Conservation (phyloP, 2,797 vertebrate species). For the Pampus argenteus region DNA sequence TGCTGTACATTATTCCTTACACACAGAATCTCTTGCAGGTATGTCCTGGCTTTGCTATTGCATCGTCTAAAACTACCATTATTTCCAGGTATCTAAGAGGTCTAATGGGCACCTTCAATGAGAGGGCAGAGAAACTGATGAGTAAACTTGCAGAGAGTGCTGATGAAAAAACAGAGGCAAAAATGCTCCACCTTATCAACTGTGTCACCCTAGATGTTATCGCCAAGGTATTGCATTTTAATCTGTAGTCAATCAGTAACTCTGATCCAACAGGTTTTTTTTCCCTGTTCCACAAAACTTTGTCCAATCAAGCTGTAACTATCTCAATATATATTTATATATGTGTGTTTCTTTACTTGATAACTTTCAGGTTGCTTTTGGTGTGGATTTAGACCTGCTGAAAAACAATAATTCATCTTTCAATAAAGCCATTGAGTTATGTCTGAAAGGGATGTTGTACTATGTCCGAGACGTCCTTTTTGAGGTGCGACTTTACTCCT, state of each 20-base stretch:
- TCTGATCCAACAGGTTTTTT: neutral
- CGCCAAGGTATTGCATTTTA: conserved; percentile 84
- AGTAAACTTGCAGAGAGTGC: conserved; percentile 84
- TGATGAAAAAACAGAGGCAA: conserved; percentile 77
- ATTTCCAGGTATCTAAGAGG: conserved; percentile 87
- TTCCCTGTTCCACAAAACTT: neutral
- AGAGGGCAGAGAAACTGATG: conserved; percentile 91
- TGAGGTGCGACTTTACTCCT: conserved; percentile 50
- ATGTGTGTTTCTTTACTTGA: neutral
- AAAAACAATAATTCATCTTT: conserved; percentile 75
- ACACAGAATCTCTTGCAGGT: neutral
- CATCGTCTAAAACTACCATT: neutral
- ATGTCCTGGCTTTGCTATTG: neutral
- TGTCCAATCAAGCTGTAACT: neutral
- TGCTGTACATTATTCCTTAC: neutral
- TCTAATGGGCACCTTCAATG: conserved; percentile 90
- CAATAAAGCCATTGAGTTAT: conserved; percentile 83
- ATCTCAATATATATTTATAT: neutral
- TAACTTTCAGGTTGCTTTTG: conserved; percentile 87
- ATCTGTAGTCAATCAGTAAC: neutral
- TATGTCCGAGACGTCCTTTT: conserved; percentile 39
- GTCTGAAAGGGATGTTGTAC: conserved; percentile 69
- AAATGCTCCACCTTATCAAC: conserved; percentile 87
- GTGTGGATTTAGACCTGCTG: conserved; percentile 88
- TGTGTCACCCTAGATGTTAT: conserved; percentile 90